phyloP scores from a whole-genome alignment of 2,888 invertebrate genomes.

The Perdita meconis region DNA sequence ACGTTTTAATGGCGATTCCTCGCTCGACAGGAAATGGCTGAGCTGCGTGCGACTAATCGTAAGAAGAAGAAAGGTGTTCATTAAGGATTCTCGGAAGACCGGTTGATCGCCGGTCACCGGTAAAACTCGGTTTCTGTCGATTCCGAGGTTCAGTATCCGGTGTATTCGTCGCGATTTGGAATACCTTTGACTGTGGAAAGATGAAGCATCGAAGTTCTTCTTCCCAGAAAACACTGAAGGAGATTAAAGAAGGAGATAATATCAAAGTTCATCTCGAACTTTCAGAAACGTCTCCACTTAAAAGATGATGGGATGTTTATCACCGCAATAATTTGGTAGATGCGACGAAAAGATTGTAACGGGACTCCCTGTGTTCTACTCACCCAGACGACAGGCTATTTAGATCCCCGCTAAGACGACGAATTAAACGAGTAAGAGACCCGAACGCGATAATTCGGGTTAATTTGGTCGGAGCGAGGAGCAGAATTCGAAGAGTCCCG shows the following conservation, averaged over 20 bases:
- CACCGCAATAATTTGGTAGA: too few relatives aligned
- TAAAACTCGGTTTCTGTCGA: slow-evolving; percentile 2
- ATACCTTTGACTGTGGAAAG: too few relatives aligned
- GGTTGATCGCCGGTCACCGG: not conserved
- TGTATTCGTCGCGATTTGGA: not conserved
- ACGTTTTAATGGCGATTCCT: slow-evolving; percentile 34
- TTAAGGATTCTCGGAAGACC: slow-evolving; percentile 27
- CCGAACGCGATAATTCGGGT: not conserved
- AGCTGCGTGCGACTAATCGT: slow-evolving; percentile 9
- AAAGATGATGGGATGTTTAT: too few relatives aligned
- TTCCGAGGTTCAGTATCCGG: not conserved
- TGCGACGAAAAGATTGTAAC: too few relatives aligned
- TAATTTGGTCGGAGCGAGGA: slow-evolving; percentile 5
- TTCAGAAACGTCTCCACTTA: too few relatives aligned
- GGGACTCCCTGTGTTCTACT: too few relatives aligned
- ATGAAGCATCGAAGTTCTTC: too few relatives aligned
- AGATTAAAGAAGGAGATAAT: too few relatives aligned
- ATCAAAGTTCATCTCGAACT: too few relatives aligned
- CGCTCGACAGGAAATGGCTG: slow-evolving; percentile 55
- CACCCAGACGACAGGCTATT: too few relatives aligned
- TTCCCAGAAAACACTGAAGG: too few relatives aligned
- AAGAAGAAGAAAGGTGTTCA: slow-evolving; percentile 41
- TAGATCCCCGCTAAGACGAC: too few relatives aligned
- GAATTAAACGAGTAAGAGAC: not conserved
- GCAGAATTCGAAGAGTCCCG: not conserved